Evolutionary conservation across 2,113 vertebrate species (phyloP).

Genomic region (Rhea pennata): DNA sequence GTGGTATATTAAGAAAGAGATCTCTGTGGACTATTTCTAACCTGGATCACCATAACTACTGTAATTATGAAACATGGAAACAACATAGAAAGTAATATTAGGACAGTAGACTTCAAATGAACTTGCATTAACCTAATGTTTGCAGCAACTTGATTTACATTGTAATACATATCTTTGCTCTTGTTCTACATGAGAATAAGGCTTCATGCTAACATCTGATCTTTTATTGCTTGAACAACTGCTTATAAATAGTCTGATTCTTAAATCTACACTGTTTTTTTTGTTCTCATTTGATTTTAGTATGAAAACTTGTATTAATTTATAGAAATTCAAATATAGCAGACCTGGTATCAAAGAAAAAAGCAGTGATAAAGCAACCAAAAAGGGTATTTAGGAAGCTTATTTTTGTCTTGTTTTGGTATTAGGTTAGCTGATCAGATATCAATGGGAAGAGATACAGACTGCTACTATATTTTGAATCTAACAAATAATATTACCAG

Average conservation of each 20-base stretch:
- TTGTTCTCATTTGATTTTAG: neutral
- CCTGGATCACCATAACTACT: neutral
- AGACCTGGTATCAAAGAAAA: neutral
- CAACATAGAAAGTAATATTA: neutral
- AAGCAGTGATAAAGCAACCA: neutral
- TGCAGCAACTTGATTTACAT: neutral
- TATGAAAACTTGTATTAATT: neutral
- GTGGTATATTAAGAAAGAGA: neutral
- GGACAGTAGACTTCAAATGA: neutral
- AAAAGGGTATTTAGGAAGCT: neutral
- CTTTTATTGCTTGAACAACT: neutral
- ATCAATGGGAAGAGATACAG: neutral
- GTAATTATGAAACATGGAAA: neutral
- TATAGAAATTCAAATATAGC: neutral
- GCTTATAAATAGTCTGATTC: neutral
- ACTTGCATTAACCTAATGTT: neutral
- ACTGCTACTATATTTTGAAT: neutral
- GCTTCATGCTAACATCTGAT: neutral
- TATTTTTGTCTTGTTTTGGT: neutral
- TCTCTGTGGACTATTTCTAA: neutral
- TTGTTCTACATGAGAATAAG: neutral
- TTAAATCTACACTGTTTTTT: neutral
- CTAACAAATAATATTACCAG: neutral
- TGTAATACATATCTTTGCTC: neutral
- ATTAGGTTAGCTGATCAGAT: neutral